Evolutionary conservation across 2,888 invertebrate species (phyloP), one percentile per base, ranked within the genome.

Genomic region (Saturnia pavonia): DNA sequence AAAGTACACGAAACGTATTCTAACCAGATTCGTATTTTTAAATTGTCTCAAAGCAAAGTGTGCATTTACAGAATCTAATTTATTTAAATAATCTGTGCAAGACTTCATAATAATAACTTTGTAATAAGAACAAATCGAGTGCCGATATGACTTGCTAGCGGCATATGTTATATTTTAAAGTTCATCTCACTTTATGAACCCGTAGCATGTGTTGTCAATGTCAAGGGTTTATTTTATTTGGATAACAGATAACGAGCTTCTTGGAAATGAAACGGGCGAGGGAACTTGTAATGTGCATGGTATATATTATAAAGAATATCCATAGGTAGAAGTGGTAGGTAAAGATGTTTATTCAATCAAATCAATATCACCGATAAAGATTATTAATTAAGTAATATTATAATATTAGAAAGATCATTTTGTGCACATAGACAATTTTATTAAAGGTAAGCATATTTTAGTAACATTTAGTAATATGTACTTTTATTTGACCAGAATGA

Each of bases 191-290:
- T 65, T 40, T 65, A 65, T 40, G 65, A 65, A 43, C n/a, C 27
- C 69, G 45, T 14, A 54, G 51, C 68, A 71, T 69, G 68, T 65
- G 68, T 40, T 45, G 65, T 54, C 68, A 71, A 71, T 65, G 71
- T 63, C 71, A 71, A 71, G 71, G 51, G 68, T 63, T 63, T 8
- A 22, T 42, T 65, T 63, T 65, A 65, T 65, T 65, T 65, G 40
- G 65, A 40, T 65, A 19, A 65, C 68, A 68, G 68, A 71, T 71
- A 68, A 63, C 60, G 63, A 48, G 27, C 48, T 68, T 68, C 71
- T 65, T 48, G 68, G 71, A 68, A 72, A 9, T 27, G 45, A 67
- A 40, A 42, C 67, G 42, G 25, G 45, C 40, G n/a, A 70, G 45
- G 48, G 40, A 45, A 19, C 67, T 70, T 25, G 42, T 67, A 67